Evolutionary conservation across 2,888 invertebrate genomes (phyloP).

Genomic region (Hipparchia semele): DNA sequence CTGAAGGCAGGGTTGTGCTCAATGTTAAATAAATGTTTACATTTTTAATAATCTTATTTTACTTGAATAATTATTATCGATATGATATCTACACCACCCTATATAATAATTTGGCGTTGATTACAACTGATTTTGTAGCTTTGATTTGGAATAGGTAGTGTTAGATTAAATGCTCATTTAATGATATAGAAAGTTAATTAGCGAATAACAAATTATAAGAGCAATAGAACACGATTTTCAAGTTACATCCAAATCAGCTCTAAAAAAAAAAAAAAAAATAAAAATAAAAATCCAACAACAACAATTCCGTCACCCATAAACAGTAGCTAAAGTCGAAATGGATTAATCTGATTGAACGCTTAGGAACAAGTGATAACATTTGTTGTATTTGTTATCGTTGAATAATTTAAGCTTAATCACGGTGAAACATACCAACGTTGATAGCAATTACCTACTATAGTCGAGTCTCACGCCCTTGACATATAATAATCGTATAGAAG

Average conservation of each 20-base stretch:
- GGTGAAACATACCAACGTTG: not conserved
- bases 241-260: too few species aligned
- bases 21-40: constrained; percentile 34
- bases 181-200: too few species aligned
- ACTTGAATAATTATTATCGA: constrained; percentile 20
- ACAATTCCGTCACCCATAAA: not conserved
- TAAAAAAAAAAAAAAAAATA: too few species aligned
- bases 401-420: constrained; percentile 14
- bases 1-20: constrained; percentile 30
- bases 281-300: too few species aligned
- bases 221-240: too few species aligned
- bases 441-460: not conserved
- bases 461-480: not conserved
- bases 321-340: not conserved
- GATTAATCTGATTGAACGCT: not conserved
- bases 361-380: not conserved
- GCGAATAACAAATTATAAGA: too few species aligned
- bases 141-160: too few species aligned
- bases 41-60: constrained; percentile 22
- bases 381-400: constrained; percentile 9
- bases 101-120: not conserved
- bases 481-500: constrained; percentile 18
- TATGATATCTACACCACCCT: not conserved
- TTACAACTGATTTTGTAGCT: too few species aligned
- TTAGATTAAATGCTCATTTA: too few species aligned